These are phyloP conservation scores for Ammodytes dubius DNA, from an alignment of 2,113 vertebrate species.

Conservation along the genomic window DNA sequence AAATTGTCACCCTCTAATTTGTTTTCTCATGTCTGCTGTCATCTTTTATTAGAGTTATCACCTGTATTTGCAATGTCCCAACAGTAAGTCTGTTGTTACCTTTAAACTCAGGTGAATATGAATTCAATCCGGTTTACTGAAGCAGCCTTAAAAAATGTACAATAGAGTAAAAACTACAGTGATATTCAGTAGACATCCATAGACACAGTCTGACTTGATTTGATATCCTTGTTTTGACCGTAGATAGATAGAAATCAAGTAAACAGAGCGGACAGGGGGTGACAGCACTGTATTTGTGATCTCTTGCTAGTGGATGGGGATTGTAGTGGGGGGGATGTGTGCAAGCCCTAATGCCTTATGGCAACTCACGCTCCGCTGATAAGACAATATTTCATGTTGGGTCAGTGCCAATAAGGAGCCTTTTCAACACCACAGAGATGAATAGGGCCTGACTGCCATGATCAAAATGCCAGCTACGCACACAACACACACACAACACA, in stretches of 20 bases:
- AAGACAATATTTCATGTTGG: slow-evolving; percentile 83
- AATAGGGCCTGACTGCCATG: slow-evolving; percentile 71
- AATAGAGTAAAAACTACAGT: slow-evolving; percentile 16
- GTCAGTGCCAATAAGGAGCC: slow-evolving; percentile 81
- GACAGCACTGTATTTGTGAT: slow-evolving; percentile 73
- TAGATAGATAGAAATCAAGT: slow-evolving; percentile 62
- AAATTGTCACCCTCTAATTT: slow-evolving; percentile 75
- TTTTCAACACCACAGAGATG: slow-evolving; percentile 80
- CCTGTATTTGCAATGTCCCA: slow-evolving; percentile 48
- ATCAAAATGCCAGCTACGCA: slow-evolving; percentile 68
- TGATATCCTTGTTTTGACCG: slow-evolving; percentile 55
- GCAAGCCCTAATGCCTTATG: slow-evolving; percentile 80
- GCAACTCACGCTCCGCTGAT: slow-evolving; percentile 81
- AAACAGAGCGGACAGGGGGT: slow-evolving; percentile 66
- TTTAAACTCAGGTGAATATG: slow-evolving; percentile 1
- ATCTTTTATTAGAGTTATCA: slow-evolving; percentile 70
- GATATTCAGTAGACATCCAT: slow-evolving; percentile 41
- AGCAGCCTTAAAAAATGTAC: slow-evolving; percentile 5
- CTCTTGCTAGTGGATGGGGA: slow-evolving; percentile 57
- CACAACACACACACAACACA: neutral
- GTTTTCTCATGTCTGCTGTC: slow-evolving; percentile 75
- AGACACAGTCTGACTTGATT: slow-evolving; percentile 34
- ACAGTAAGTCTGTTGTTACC: slow-evolving; percentile 25
- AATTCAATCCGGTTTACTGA: slow-evolving; percentile 1
- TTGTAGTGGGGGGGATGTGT: slow-evolving; percentile 64